Conservation (phyloP, 2,888 invertebrate species). For the Bembecia ichneumoniformis region DNA sequence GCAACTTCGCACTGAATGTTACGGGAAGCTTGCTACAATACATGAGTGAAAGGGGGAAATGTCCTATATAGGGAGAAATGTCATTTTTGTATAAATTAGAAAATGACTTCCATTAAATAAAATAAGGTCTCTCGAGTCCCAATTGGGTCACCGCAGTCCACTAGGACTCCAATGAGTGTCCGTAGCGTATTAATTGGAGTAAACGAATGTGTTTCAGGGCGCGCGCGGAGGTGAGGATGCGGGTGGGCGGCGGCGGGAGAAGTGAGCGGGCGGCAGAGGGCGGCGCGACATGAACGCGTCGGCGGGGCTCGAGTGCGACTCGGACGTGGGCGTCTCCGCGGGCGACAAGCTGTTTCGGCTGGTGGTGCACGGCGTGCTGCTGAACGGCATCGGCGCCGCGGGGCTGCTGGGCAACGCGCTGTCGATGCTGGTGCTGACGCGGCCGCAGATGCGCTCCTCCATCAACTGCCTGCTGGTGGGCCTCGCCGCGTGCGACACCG, state of each 20-base stretch:
- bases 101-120: too few species aligned
- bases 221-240: slow-evolving; percentile 11
- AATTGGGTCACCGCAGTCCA: too few species aligned
- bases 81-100: too few species aligned
- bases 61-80: too few species aligned
- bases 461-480: slow-evolving; percentile 95
- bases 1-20: too few species aligned
- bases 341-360: slow-evolving; percentile 80
- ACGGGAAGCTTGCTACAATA: too few species aligned
- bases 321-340: slow-evolving; percentile 47
- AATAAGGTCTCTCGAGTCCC: too few species aligned
- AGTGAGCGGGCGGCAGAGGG: slow-evolving; percentile 24
- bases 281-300: slow-evolving; percentile 7
- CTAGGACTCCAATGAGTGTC: too few species aligned
- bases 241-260: slow-evolving; percentile 17
- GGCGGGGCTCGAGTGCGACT: slow-evolving; percentile 33
- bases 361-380: slow-evolving; percentile 84
- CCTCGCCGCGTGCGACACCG: slow-evolving; percentile 93
- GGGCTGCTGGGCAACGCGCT: slow-evolving; percentile 93
- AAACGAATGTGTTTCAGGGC: neutral
- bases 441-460: slow-evolving; percentile 96
- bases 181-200: neutral
- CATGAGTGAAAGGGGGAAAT: too few species aligned
- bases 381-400: slow-evolving; percentile 84
- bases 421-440: slow-evolving; percentile 89